Base-by-base conservation (phyloP, 2,113 vertebrate genomes). In the Rhegmatorhina hoffmannsi region DNA sequence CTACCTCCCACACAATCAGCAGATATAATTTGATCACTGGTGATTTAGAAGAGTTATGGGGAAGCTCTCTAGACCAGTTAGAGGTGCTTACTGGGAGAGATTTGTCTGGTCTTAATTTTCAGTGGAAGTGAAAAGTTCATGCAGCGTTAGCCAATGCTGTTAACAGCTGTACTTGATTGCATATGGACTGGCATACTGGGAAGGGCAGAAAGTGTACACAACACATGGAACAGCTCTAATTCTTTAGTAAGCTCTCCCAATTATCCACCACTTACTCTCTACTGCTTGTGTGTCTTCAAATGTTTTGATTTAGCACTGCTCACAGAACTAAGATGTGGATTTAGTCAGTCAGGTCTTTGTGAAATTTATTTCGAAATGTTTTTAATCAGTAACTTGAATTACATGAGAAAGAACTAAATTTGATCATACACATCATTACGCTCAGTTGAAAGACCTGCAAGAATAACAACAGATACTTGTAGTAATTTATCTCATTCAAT, bases 51-150 rank as follows among this genome's bases (percentile, higher is more conserved):
- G 60, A 84, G 21, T n/a, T 74, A 21, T 59, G 12, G 36, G 33
- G 47, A 67, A 82, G 15, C 26, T 80, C 34, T 9, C 23, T 70
- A 50, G 9, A 66, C 43, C n/a, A 84, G 26, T 67, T 53, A 24
- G 52, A 88, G 72, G 4, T 33, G 19, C 26, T 88, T 87, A 47
- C 4, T 28, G 68, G 44, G 24, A 84, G 16, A 70, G 33, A 14
- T 28, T 84, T 79, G 89, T 15, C 59, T 70, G 40, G 25, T 69
- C 15, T 43, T 83, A 13, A 44, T 78, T 94, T 90, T 62, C 68
- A 46, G 36, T 56, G n/a, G 10, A 84, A 80, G 24, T 43, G 58
- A 76, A 87, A 92, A 80, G n/a, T 72, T 85, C 69, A 83, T 80
- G 70, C 67, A 82, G 40, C 53, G 52, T 68, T 70, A 85, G 13